Evolutionary conservation across 2,797 vertebrate species (phyloP).

Genomic region (Falco rusticolus): DNA sequence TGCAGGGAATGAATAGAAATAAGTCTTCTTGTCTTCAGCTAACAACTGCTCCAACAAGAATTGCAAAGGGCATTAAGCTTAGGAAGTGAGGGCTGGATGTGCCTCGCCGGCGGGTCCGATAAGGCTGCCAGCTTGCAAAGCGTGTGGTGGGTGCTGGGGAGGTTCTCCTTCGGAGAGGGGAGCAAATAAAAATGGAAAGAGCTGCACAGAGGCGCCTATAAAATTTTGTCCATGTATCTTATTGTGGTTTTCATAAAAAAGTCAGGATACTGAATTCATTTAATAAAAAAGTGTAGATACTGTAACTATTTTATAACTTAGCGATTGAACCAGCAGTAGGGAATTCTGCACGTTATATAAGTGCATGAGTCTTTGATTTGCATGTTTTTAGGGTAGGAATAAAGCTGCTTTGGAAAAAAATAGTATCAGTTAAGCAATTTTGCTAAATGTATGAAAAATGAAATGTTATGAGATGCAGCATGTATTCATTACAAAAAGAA

Average conservation of each 20-base stretch:
- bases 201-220: background rate
- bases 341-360: slow-evolving; percentile 21
- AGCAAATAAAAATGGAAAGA: background rate
- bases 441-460: slow-evolving; percentile 60
- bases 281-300: background rate
- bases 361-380: background rate
- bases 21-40: slow-evolving; percentile 41
- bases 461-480: slow-evolving; percentile 49
- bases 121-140: background rate
- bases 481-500: slow-evolving; percentile 51
- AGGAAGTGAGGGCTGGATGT: background rate
- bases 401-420: background rate
- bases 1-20: slow-evolving; percentile 20
- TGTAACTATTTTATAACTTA: slow-evolving; percentile 42
- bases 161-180: background rate
- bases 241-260: background rate
- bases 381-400: slow-evolving; percentile 30
- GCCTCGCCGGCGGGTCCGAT: background rate
- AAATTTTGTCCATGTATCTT: background rate
- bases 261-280: background rate
- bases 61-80: slow-evolving; percentile 23
- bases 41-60: slow-evolving; percentile 37
- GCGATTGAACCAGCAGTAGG: background rate
- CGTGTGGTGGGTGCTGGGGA: background rate
- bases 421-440: slow-evolving; percentile 47